phyloP scores from a whole-genome alignment of 2,113 vertebrate genomes.

The Natator depressus region DNA sequence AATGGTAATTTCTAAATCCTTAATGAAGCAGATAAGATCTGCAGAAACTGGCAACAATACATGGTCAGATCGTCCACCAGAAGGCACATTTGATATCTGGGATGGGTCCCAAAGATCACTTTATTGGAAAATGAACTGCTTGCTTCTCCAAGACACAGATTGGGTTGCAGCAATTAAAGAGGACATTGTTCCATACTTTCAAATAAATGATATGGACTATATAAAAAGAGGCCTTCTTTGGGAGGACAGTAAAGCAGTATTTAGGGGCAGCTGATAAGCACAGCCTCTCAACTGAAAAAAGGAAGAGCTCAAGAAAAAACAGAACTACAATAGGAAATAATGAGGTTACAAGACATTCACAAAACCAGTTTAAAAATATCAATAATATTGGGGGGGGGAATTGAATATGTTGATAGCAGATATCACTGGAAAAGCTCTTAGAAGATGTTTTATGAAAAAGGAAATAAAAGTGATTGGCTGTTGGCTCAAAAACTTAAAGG shows the following conservation, averaged over 20 bases:
- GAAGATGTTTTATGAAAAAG: not conserved
- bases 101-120: not conserved
- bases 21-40: not conserved
- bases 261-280: not conserved
- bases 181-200: not conserved
- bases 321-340: not conserved
- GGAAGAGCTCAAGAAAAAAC: not conserved
- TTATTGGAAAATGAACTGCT: not conserved
- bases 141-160: not conserved
- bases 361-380: not conserved
- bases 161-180: not conserved
- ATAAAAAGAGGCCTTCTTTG: not conserved
- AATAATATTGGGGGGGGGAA: not conserved
- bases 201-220: not conserved
- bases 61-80: not conserved
- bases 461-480: not conserved
- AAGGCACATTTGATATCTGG: not conserved
- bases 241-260: not conserved
- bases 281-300: not conserved
- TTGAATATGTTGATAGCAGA: not conserved
- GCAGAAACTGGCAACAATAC: not conserved
- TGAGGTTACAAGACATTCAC: not conserved
- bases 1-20: not conserved
- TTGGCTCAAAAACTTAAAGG: not conserved
- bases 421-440: not conserved